Evolutionary conservation across 1,140 invertebrate species (phyloP).

Genomic region (Aphidius ervi): DNA sequence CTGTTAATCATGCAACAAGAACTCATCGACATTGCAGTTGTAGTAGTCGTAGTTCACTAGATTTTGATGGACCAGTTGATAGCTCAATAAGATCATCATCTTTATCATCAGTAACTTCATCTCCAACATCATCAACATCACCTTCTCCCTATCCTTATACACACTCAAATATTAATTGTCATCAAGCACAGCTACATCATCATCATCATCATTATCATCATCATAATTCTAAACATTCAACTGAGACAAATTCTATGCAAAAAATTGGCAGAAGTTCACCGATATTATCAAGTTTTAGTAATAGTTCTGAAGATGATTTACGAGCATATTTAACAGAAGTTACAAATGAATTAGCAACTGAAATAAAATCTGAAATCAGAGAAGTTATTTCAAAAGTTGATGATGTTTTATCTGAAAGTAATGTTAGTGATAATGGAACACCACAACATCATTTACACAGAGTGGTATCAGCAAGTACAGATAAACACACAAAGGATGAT

Average conservation of each 20-base stretch:
- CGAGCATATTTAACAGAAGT: slow-evolving; percentile 71
- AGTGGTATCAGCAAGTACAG: slow-evolving; percentile 26
- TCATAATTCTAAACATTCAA: slow-evolving; percentile 34
- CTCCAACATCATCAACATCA: slow-evolving; percentile 25
- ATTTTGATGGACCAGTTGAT: slow-evolving; percentile 31
- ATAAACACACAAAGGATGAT: slow-evolving; percentile 49
- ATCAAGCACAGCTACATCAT: slow-evolving; percentile 1
- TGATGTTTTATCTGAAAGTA: slow-evolving; percentile 67
- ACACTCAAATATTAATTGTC: slow-evolving; percentile 16
- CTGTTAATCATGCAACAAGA: slow-evolving; percentile 35
- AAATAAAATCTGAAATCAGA: slow-evolving; percentile 76
- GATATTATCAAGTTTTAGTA: slow-evolving; percentile 53
- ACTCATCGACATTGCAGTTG: slow-evolving; percentile 61
- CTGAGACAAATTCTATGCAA: slow-evolving; percentile 36
- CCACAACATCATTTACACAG: slow-evolving; percentile 40
- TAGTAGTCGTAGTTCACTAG: slow-evolving; percentile 58
- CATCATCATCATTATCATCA: slow-evolving; percentile 9
- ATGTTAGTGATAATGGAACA: slow-evolving; percentile 37
- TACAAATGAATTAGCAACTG: slow-evolving; percentile 71
- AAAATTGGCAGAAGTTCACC: slow-evolving; percentile 61
- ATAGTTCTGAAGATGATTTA: slow-evolving; percentile 61
- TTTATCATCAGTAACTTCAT: slow-evolving; percentile 17
- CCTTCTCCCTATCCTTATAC: slow-evolving; percentile 23
- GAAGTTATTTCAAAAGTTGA: slow-evolving; percentile 75
- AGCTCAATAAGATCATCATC: slow-evolving; percentile 32